Percentiles rank a stretch among this genome's conserved stretches.
phyloP scores from a whole-genome alignment of 2,888 invertebrate genomes.

The Meghimatium bilineatum region DNA sequence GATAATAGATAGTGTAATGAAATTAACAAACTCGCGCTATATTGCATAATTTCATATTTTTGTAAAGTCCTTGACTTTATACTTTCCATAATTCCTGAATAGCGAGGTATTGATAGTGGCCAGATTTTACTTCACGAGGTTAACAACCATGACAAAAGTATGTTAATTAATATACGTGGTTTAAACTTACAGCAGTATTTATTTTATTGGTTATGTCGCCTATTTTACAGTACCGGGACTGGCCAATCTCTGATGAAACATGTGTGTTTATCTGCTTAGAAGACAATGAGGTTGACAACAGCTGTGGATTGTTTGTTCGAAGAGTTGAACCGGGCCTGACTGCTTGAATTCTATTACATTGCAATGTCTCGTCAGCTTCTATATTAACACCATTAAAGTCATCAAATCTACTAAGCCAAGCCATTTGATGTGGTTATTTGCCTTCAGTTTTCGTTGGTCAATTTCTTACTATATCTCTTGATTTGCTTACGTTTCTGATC shows the following conservation, averaged over 20 bases:
- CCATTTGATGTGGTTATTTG: slow-evolving; percentile 44
- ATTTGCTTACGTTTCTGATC: not conserved
- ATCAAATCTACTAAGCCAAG: slow-evolving; percentile 60
- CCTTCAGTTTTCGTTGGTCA: not conserved
- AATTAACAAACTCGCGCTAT: too few species aligned
- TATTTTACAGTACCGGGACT: slow-evolving; percentile 6
- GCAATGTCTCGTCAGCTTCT: not conserved
- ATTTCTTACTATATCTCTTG: not conserved
- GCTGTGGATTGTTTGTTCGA: not conserved
- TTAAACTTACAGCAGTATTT: slow-evolving; percentile 36
- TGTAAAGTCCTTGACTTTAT: too few species aligned
- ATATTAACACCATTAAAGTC: slow-evolving; percentile 50
- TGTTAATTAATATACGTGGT: too few species aligned
- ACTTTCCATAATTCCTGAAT: too few species aligned
- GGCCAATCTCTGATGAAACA: not conserved
- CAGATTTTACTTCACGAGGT: too few species aligned
- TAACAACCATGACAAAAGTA: too few species aligned
- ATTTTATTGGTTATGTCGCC: slow-evolving; percentile 24
- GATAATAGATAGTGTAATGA: too few species aligned
- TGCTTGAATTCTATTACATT: not conserved
- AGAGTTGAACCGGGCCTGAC: not conserved
- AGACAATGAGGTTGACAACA: not conserved
- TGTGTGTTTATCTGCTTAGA: not conserved
- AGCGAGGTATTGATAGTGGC: too few species aligned
- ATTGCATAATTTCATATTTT: too few species aligned